Evolutionary conservation across 2,797 vertebrate species (phyloP), one percentile per base, ranked within the genome.

Genomic region (Sebastolobus altivelis): DNA sequence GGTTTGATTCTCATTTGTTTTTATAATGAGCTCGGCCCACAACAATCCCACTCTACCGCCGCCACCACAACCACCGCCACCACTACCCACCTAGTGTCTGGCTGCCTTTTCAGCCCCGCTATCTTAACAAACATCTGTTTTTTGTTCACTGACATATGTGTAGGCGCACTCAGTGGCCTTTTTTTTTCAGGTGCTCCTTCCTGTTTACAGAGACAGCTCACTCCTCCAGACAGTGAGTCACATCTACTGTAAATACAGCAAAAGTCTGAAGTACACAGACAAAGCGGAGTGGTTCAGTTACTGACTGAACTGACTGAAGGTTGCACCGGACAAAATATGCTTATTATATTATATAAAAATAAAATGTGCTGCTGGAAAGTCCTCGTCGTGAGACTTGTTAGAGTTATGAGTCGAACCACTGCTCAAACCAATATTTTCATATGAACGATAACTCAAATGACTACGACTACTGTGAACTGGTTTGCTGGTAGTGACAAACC

Each of bases 181-280:
- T 77, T 52, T 38, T 46, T 49, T 55, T 52, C 29, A 78, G 63
- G 37, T 58, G 31, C 58, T 25, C 5, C 58, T 70, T 77, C 49
- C 56, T 80, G 55, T 86, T 85, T 76, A 72, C 52, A 59, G 62
- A 82, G 84, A 79, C 66, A 62, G 38, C 65, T 80, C 82, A 66
- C 73, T 84, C 66, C 81, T 87, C 65, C 83, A 87, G 87, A 80
- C 78, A 72, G 60, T 83, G 88, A 90, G 29, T 89, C 85, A 79
- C 55, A 43, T 38, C 65, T 55, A 79, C 62, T 72, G 81, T 84
- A 76, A 81, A 88, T 72, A 69, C 54, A 81, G 80, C 20, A 59
- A 69, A 75, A 2, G 67, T 70, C 75, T 65, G 27, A 27, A 68
- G 43, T 14, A 14, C 25, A 12, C 40, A 81, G 60, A 80, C 55